Evolutionary conservation across 2,797 vertebrate species (phyloP).

Genomic region (Orientallactaga sibirica): DNA sequence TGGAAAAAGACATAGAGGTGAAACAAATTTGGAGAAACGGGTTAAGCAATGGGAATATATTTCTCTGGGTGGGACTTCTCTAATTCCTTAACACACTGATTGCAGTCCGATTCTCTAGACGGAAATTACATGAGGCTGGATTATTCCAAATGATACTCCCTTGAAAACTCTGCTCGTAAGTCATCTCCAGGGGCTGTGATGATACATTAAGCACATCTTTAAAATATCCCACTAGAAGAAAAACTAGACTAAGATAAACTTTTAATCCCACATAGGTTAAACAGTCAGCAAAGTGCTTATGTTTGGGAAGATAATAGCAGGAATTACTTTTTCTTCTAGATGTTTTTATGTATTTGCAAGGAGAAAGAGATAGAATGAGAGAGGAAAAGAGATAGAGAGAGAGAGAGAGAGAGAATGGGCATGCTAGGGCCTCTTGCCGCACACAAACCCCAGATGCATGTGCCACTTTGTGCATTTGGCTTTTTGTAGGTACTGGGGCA

Average conservation of each 20-base stretch:
- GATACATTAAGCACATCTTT: background rate
- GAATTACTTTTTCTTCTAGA: background rate
- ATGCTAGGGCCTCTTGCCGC: too few relatives aligned
- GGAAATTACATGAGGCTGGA: background rate
- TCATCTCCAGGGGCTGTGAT: background rate
- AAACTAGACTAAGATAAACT: background rate
- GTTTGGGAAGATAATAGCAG: background rate
- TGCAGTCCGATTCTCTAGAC: background rate
- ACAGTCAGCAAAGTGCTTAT: background rate
- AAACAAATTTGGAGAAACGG: background rate
- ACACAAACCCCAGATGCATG: too few relatives aligned
- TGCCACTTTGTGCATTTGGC: too few relatives aligned
- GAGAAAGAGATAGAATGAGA: too few relatives aligned
- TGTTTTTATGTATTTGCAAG: too few relatives aligned
- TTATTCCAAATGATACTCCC: background rate
- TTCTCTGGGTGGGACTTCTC: background rate
- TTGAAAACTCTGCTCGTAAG: background rate
- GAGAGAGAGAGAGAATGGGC: too few relatives aligned
- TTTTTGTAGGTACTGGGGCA: too few relatives aligned
- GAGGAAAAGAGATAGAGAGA: too few relatives aligned
- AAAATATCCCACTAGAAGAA: background rate
- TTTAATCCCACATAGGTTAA: background rate
- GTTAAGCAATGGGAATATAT: background rate
- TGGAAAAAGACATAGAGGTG: background rate
- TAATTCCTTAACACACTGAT: background rate